Base-by-base conservation (phyloP, 2,888 invertebrate genomes). In the Conistra vaccinii region DNA sequence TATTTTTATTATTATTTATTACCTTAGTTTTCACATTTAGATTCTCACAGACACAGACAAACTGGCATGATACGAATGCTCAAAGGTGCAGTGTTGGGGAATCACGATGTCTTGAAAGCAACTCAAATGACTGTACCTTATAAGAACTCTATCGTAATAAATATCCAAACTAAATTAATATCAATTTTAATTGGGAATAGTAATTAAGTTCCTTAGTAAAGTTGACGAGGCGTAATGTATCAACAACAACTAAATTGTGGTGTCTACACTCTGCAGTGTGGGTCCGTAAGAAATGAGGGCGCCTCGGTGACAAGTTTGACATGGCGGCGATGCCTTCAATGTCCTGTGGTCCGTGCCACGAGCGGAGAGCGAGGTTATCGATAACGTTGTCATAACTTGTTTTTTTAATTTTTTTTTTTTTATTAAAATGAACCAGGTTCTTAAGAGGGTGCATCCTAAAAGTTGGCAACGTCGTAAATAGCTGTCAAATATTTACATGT, bases 251-350 rank as follows among this genome's bases (percentile, higher is more conserved):
- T 23, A 69, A 78, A 69, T 58, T 55, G 58, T 81, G 79, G 81
- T 74, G 61, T 29, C 65, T 35, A 48, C 48, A 29, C 66, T 66
- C 42, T 26, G 51, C 69, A 14, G 51, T 60, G 73, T 62, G 71
- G 57, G 68, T 66, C 69, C 68, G 76, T 69, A 73, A 69, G 76
- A 74, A 83, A 76, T 45, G 83, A 85, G 78, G 85, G 51, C 66
- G 69, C 74, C 55, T 71, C 67, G 70, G 78, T 85, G 84, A 88
- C 87, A 87, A 77, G 78, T 83, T 85, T 86, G 87, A 87, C 86
- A 80, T 23, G 76, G 55, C 63, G 29, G 17, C 74, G 69, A 62
- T 73, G 80, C 10, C 80, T 70, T 67, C 61, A 20, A 48, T n/a
- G 32, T 32, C 12, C 5, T 14, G 23, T 42, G 45, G 61, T 53